Evolutionary conservation across 2,113 vertebrate genomes (phyloP).

Genomic region (Lipophrys pholis): DNA sequence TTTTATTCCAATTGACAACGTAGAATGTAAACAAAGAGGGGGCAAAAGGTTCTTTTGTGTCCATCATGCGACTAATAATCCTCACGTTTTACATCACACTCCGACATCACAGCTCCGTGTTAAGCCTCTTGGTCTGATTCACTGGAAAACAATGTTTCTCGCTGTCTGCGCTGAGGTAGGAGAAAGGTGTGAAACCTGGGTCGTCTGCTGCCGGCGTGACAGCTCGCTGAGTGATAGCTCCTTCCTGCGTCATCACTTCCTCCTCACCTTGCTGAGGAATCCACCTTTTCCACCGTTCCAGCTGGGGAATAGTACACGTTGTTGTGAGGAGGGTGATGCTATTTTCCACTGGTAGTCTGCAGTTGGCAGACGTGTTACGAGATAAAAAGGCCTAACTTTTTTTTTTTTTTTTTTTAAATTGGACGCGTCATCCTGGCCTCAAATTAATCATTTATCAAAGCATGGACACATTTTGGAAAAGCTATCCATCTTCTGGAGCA

Average conservation of each 20-base stretch:
- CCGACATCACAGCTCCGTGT: too few species aligned
- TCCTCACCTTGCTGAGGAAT: constrained; percentile 73
- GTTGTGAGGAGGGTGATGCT: constrained; percentile 57
- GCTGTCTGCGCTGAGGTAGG: constrained; percentile 38
- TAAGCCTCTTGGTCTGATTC: constrained; percentile 13
- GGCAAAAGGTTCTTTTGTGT: too few species aligned
- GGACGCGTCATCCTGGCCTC: too few species aligned
- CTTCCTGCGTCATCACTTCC: constrained; percentile 79
- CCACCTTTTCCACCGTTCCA: constrained; percentile 34
- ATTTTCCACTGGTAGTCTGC: constrained; percentile 55
- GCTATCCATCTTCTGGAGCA: too few species aligned
- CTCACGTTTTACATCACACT: too few species aligned
- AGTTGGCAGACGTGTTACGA: constrained; percentile 26
- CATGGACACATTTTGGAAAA: too few species aligned
- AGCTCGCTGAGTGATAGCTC: constrained; percentile 59
- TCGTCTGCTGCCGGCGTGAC: constrained; percentile 61
- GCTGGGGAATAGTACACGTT: constrained; percentile 55
- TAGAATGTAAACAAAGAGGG: too few species aligned
- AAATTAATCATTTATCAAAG: too few species aligned
- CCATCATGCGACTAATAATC: too few species aligned
- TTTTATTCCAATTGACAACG: too few species aligned
- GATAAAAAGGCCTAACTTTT: too few species aligned
- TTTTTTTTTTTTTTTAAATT: too few species aligned
- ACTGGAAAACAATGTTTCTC: constrained; percentile 48
- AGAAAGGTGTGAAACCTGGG: constrained; percentile 65